These are phyloP conservation scores for Morinoia aosen DNA, from an alignment of 2,888 invertebrate genomes.

Conservation along the genomic window DNA sequence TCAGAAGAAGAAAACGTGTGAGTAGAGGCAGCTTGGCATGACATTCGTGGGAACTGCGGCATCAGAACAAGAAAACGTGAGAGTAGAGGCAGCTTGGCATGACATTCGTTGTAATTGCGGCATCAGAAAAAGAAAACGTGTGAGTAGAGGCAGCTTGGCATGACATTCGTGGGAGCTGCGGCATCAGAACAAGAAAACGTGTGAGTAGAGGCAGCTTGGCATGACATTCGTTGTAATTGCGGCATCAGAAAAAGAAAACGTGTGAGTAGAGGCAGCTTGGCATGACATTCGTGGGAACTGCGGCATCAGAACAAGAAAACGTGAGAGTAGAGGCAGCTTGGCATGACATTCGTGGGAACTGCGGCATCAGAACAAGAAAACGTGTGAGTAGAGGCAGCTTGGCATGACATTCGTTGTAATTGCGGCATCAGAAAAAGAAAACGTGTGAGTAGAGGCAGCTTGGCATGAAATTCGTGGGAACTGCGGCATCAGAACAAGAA, in stretches of 20 bases:
- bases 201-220: neutral
- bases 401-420: too few species aligned
- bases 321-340: neutral
- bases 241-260: slow-evolving; percentile 1
- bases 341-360: too few species aligned
- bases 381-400: neutral
- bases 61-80: neutral
- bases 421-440: slow-evolving; percentile 49
- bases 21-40: too few species aligned
- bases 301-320: neutral
- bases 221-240: too few species aligned
- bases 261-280: neutral
- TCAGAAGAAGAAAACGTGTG: neutral
- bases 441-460: neutral
- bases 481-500: slow-evolving; percentile 55
- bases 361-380: slow-evolving; percentile 37
- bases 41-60: slow-evolving; percentile 67
- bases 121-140: neutral
- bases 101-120: too few species aligned
- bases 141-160: too few species aligned
- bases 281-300: too few species aligned
- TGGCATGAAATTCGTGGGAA: too few species aligned
- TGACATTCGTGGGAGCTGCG: too few species aligned
- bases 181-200: neutral
- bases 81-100: too few species aligned